Evolutionary conservation across 2,797 vertebrate genomes (phyloP).

Genomic region (Platyrinchus mystaceus): DNA sequence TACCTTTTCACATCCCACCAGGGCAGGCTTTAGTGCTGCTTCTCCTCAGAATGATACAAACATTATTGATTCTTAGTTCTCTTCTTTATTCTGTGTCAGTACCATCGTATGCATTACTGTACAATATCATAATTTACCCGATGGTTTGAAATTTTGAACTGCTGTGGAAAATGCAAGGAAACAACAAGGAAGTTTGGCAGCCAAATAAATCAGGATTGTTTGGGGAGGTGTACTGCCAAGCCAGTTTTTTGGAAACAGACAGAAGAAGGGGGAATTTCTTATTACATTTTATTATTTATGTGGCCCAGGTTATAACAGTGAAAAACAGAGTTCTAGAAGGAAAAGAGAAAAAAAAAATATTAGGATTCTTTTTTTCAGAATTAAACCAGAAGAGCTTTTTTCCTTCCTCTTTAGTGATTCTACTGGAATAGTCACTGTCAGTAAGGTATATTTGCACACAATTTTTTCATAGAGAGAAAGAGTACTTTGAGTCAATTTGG

Average conservation of each 20-base stretch:
- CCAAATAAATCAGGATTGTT: neutral
- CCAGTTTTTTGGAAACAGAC: neutral
- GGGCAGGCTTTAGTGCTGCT: neutral
- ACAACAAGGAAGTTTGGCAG: slow-evolving; percentile 1
- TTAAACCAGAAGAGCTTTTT: neutral
- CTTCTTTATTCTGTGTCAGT: neutral
- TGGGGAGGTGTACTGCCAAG: neutral
- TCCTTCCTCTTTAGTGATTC: neutral
- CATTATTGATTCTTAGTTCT: neutral
- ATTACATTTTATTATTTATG: neutral
- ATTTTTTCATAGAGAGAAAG: slow-evolving; percentile 58
- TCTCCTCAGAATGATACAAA: neutral
- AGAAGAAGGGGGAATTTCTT: slow-evolving; percentile 1
- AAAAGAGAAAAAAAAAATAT: neutral
- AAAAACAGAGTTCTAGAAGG: neutral
- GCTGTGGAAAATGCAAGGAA: neutral
- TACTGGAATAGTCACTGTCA: slow-evolving; percentile 11
- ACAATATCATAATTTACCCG: neutral
- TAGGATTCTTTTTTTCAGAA: neutral
- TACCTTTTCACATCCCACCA: slow-evolving; percentile 31
- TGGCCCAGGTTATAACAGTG: neutral
- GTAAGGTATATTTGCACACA: slow-evolving; percentile 51
- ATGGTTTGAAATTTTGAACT: neutral
- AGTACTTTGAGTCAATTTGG: slow-evolving; percentile 71
- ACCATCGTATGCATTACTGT: neutral